Evolutionary conservation across 2,888 invertebrate genomes (phyloP).

Genomic region (Eupithecia exiguata): DNA sequence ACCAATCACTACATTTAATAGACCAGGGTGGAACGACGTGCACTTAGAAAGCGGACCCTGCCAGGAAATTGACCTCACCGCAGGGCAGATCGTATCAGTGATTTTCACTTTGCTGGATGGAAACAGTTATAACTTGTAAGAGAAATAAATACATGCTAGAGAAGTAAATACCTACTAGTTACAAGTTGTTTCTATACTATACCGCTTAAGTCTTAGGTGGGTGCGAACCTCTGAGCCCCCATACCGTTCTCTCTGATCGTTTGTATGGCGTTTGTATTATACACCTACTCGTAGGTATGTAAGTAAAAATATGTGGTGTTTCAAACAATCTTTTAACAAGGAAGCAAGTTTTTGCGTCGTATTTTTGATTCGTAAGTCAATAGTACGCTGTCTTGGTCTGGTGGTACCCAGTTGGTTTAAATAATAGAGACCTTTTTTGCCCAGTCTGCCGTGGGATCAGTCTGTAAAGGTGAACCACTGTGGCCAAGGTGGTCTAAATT

Average conservation of each 20-base stretch:
- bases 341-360: background rate
- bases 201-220: too few relatives aligned
- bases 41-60: constrained; percentile 16
- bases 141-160: background rate
- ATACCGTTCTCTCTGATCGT: too few relatives aligned
- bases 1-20: constrained; percentile 46
- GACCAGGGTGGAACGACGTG: constrained; percentile 35
- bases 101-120: background rate
- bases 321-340: background rate
- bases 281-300: too few relatives aligned
- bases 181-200: too few relatives aligned
- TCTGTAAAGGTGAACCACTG: background rate
- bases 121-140: background rate
- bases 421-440: background rate
- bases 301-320: background rate
- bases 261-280: too few relatives aligned
- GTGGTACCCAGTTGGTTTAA: background rate
- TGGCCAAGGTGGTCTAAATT: background rate
- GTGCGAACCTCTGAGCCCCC: too few relatives aligned
- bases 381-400: background rate
- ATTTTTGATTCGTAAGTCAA: background rate
- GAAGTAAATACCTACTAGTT: too few relatives aligned
- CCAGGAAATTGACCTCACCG: background rate
- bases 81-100: constrained; percentile 4
- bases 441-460: background rate